phyloP scores from a whole-genome alignment of 2,888 invertebrate species.

The Lycia hirtaria region DNA sequence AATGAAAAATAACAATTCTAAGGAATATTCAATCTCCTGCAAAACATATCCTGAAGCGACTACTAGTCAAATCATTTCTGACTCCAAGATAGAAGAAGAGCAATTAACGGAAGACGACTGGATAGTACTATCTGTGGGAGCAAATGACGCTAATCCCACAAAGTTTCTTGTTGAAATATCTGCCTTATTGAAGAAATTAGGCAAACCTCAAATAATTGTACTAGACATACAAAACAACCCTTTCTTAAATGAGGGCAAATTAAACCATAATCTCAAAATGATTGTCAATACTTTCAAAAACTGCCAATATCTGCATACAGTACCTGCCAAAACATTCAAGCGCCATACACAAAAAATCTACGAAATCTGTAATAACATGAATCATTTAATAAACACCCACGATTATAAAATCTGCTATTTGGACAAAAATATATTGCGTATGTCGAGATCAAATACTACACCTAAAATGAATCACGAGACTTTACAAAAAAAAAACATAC shows the following conservation, averaged over 20 bases:
- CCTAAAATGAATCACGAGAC: neutral
- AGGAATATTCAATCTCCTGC: neutral
- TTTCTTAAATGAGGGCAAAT: conserved; percentile 2
- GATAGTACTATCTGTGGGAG: neutral
- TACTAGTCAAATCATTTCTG: neutral
- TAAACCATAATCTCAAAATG: conserved; percentile 1
- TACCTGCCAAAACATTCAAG: no score
- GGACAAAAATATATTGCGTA: neutral
- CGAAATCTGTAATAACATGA: neutral
- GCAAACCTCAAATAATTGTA: neutral
- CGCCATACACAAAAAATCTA: neutral
- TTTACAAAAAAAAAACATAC: no score
- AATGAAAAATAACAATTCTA: neutral
- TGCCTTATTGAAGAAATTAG: neutral
- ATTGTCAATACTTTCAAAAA: neutral
- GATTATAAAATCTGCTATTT: neutral
- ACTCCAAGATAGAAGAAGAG: neutral
- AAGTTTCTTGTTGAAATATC: neutral
- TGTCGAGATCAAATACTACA: neutral
- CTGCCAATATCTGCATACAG: neutral
- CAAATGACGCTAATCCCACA: conserved; percentile 5
- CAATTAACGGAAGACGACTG: neutral
- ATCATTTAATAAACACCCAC: neutral
- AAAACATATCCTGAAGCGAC: neutral
- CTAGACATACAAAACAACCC: neutral